Evolutionary conservation across 2,113 vertebrate genomes (phyloP).

Genomic region (Syrmaticus mikado): DNA sequence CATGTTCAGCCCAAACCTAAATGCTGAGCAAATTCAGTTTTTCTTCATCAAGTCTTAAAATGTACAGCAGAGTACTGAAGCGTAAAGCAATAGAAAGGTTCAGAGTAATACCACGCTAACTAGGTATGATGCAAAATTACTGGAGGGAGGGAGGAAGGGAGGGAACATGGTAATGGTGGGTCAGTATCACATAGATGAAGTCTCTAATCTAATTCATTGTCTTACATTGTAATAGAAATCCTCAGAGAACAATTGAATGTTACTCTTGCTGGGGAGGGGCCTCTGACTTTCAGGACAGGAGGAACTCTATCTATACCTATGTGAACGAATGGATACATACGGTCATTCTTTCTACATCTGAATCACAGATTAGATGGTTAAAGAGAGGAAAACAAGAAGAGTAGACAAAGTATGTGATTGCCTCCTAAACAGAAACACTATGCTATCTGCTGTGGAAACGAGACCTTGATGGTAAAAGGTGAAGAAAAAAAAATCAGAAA

Average conservation of each 20-base stretch:
- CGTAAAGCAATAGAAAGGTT: not conserved
- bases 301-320: not conserved
- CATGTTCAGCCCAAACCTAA: not conserved
- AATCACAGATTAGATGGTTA: not conserved
- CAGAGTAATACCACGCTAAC: not conserved
- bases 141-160: constrained; percentile 11
- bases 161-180: constrained; percentile 47
- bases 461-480: not conserved
- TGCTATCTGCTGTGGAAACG: not conserved
- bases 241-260: not conserved
- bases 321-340: not conserved
- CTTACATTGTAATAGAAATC: not conserved
- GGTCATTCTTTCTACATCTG: not conserved
- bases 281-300: not conserved
- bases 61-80: not conserved
- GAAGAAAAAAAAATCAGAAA: not conserved
- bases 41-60: not conserved
- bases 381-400: not conserved
- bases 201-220: constrained; percentile 51
- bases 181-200: constrained; percentile 38
- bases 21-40: constrained; percentile 8
- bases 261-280: not conserved
- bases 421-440: not conserved
- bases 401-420: not conserved
- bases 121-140: not conserved